Evolutionary conservation across 2,888 invertebrate species (phyloP).

Genomic region (Lucinisca nassula): DNA sequence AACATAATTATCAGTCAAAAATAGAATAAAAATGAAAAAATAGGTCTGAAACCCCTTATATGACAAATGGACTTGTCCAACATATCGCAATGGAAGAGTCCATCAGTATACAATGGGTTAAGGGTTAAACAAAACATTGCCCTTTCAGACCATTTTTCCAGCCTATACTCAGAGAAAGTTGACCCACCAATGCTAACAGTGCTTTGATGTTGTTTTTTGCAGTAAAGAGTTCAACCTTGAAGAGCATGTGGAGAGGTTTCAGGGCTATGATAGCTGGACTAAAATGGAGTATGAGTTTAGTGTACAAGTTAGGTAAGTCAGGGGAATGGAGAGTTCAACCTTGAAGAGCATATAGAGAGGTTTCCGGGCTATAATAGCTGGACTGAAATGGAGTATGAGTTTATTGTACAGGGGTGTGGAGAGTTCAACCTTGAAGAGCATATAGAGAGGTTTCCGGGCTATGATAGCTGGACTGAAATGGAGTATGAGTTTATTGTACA

Average conservation of each 20-base stretch:
- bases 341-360: conserved; percentile 78
- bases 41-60: too few relatives aligned
- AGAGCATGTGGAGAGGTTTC: conserved; percentile 78
- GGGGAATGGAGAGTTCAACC: too few relatives aligned
- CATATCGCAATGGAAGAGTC: too few relatives aligned
- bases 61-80: too few relatives aligned
- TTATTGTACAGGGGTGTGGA: conserved; percentile 83
- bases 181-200: too few relatives aligned
- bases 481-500: conserved; percentile 82
- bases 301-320: conserved; percentile 82
- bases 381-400: conserved; percentile 80
- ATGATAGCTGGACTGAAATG: conserved; percentile 81
- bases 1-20: too few relatives aligned
- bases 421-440: conserved; percentile 77
- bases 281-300: conserved; percentile 80
- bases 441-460: conserved; percentile 77
- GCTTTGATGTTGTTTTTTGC: too few relatives aligned
- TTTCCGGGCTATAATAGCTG: conserved; percentile 82
- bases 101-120: too few relatives aligned
- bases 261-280: conserved; percentile 82
- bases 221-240: conserved; percentile 77
- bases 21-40: too few relatives aligned
- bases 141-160: too few relatives aligned
- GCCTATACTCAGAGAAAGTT: too few relatives aligned
- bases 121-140: too few relatives aligned